These are phyloP conservation scores for Phoeniculus purpureus DNA, from an alignment of 2,797 vertebrate species.

Conservation along the genomic window DNA sequence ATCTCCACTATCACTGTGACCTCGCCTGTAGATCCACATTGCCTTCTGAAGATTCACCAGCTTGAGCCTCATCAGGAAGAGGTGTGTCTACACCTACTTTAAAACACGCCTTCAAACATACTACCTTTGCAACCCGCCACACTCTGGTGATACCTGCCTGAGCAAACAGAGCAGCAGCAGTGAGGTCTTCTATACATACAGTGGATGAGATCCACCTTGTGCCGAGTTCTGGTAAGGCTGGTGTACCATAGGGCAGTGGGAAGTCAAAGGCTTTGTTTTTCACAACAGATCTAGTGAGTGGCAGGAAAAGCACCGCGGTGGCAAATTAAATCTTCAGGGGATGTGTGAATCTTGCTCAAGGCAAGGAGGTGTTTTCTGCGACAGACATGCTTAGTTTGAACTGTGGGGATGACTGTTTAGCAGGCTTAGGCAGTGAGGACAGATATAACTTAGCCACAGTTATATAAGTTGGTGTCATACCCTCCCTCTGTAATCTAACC, in stretches of 20 bases:
- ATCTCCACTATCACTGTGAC: background rate
- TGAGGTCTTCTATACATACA: background rate
- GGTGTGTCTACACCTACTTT: background rate
- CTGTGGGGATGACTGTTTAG: background rate
- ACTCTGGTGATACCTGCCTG: background rate
- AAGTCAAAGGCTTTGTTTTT: background rate
- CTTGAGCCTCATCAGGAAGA: background rate
- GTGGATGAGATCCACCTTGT: background rate
- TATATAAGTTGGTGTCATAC: background rate
- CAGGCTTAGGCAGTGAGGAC: background rate
- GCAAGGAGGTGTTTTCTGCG: background rate
- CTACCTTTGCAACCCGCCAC: background rate
- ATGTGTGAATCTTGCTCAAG: background rate
- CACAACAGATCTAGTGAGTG: background rate
- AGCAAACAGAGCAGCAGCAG: background rate
- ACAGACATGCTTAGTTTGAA: background rate
- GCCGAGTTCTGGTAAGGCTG: background rate
- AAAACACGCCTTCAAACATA: background rate
- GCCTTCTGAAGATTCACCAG: background rate
- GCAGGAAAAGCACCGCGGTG: background rate
- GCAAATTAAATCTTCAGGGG: background rate
- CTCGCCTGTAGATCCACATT: background rate
- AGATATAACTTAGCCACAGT: background rate
- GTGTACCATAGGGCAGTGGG: fast-evolving
- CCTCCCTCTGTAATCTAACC: background rate